Percentiles rank a stretch among this genome's conserved stretches.
phyloP scores from a whole-genome alignment of 2,797 vertebrate genomes.

The Phyllotis vaccarum region DNA sequence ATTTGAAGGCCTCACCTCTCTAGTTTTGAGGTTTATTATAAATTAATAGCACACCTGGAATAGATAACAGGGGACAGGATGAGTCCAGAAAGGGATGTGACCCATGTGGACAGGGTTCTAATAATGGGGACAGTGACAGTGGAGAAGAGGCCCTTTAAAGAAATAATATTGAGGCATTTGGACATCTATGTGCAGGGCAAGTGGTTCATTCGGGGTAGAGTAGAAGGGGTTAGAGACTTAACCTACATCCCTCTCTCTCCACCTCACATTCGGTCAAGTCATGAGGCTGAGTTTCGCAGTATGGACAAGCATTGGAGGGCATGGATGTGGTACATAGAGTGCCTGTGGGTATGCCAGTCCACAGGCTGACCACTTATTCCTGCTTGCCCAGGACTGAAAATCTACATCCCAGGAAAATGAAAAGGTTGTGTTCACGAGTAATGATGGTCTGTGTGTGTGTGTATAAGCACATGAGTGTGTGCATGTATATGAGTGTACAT shows the following conservation, averaged over 20 bases:
- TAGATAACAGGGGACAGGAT: neutral
- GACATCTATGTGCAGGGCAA: neutral
- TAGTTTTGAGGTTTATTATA: conserved; percentile 45
- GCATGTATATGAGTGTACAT: neutral
- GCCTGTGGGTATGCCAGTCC: conserved; percentile 24
- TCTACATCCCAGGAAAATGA: neutral
- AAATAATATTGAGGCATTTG: neutral
- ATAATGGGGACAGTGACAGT: neutral
- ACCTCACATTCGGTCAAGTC: neutral
- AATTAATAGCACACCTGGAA: neutral
- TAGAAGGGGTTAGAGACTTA: neutral
- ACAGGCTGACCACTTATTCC: neutral
- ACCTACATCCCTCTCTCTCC: neutral
- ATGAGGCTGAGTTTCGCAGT: neutral
- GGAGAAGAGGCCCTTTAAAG: neutral
- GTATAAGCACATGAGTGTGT: neutral
- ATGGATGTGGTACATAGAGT: too few species aligned
- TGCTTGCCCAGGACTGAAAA: neutral
- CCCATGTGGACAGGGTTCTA: neutral
- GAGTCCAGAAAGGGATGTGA: neutral
- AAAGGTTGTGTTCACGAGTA: neutral
- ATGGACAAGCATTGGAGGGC: neutral
- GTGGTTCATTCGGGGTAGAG: conserved; percentile 61
- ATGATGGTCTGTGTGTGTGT: neutral
- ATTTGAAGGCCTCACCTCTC: neutral